Percentiles rank a stretch among this genome's conserved stretches.
These are phyloP conservation scores for Zygaena filipendulae DNA, from an alignment of 2,888 invertebrate genomes.

Conservation along the genomic window DNA sequence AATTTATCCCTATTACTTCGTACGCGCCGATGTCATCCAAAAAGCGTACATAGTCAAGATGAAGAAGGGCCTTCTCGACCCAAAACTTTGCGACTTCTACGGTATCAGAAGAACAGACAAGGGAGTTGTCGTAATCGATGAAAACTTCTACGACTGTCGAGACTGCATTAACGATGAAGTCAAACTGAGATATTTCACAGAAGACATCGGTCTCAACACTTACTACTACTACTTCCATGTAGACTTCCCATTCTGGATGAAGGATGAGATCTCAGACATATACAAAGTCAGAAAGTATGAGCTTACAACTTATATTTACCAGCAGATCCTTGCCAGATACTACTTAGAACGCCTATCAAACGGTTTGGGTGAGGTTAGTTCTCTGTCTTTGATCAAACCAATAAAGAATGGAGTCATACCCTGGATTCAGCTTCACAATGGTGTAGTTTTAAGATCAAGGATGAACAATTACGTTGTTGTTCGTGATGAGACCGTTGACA, in stretches of 20 bases:
- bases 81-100: slow-evolving; percentile 60
- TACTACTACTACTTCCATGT: slow-evolving; percentile 72
- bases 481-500: slow-evolving; percentile 31
- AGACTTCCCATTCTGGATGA: slow-evolving; percentile 73
- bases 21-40: slow-evolving; percentile 73
- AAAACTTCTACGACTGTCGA: slow-evolving; percentile 72
- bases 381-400: slow-evolving; percentile 53
- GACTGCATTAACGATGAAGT: slow-evolving; percentile 64
- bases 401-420: slow-evolving; percentile 68
- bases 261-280: slow-evolving; percentile 43
- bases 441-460: slow-evolving; percentile 62
- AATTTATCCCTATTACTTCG: slow-evolving; percentile 74
- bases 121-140: slow-evolving; percentile 69
- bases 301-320: slow-evolving; percentile 69
- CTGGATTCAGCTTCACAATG: slow-evolving; percentile 62
- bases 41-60: slow-evolving; percentile 62
- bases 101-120: slow-evolving; percentile 60
- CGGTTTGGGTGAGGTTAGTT: slow-evolving; percentile 46
- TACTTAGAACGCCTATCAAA: slow-evolving; percentile 64
- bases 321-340: slow-evolving; percentile 74
- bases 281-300: slow-evolving; percentile 55
- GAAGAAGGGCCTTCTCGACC: slow-evolving; percentile 50
- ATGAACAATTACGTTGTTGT: slow-evolving; percentile 46
- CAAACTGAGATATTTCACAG: slow-evolving; percentile 71
- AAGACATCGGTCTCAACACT: slow-evolving; percentile 72